A percentile compares a stretch with the other conserved stretches of the same genome.
phyloP scores from a whole-genome alignment of 1,140 invertebrate genomes.

The Melanaphis sacchari region DNA sequence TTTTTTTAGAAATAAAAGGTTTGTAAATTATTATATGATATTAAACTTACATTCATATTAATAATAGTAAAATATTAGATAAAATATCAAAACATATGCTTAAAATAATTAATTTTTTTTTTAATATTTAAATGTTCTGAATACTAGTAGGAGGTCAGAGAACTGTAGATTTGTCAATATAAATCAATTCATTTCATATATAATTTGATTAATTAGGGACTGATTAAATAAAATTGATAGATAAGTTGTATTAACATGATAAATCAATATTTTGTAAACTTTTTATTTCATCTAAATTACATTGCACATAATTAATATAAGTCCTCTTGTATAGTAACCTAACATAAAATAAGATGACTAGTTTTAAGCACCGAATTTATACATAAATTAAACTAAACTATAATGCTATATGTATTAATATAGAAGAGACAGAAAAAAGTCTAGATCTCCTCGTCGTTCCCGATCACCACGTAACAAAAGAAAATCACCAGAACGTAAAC shows the following conservation, averaged over 20 bases:
- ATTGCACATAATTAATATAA: neutral
- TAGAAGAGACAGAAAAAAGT: slow-evolving; percentile 43
- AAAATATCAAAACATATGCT: neutral
- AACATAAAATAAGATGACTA: neutral
- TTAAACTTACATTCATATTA: neutral
- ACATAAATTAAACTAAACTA: too few species aligned
- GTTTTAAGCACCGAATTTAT: neutral
- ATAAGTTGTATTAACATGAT: neutral
- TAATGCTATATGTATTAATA: neutral
- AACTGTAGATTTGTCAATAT: neutral
- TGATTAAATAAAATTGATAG: neutral
- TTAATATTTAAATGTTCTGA: neutral
- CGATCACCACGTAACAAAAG: slow-evolving; percentile 54
- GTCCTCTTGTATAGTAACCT: neutral
- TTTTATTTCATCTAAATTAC: neutral
- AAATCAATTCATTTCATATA: neutral
- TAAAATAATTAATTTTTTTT: neutral
- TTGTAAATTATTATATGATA: neutral
- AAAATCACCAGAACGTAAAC: slow-evolving; percentile 61
- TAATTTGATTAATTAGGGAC: neutral
- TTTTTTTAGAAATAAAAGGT: slow-evolving; percentile 27
- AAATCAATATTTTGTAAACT: neutral
- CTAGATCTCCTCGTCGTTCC: slow-evolving; percentile 55
- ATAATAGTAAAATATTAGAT: neutral
- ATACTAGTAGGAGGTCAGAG: neutral